Evolutionary conservation across 2,888 invertebrate species (phyloP).

Genomic region (Bimastos eiseni): DNA sequence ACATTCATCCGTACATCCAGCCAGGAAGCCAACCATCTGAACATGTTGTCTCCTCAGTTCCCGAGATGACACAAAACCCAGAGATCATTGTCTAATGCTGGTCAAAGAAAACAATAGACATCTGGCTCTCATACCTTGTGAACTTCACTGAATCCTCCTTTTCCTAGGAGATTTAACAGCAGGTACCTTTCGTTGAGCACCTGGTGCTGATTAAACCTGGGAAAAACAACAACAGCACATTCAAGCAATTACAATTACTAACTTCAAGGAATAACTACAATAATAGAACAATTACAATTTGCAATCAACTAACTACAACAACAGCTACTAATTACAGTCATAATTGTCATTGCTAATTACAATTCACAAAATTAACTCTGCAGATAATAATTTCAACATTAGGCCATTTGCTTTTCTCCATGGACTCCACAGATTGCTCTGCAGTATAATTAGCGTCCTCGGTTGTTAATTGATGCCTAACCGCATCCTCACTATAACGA

Average conservation of each 20-base stretch:
- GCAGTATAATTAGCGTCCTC: no score
- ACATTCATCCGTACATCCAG: not conserved
- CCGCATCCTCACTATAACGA: no score
- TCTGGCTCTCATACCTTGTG: conserved; percentile 49
- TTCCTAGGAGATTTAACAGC: conserved; percentile 93
- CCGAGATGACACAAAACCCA: not conserved
- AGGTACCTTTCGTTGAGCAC: conserved; percentile 95
- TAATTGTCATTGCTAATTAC: not conserved
- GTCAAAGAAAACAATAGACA: not conserved
- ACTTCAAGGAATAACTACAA: no score
- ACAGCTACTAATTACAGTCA: no score
- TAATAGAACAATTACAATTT: no score
- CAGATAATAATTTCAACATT: not conserved
- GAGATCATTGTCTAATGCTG: not conserved
- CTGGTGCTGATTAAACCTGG: conserved; percentile 93
- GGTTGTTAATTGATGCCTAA: no score
- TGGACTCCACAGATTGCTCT: no score
- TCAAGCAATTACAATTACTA: not conserved
- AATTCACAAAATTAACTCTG: not conserved
- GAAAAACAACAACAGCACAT: conserved; percentile 38
- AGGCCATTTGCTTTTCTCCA: no score
- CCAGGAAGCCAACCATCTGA: not conserved
- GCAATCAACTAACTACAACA: no score
- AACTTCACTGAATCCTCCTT: conserved; percentile 69
- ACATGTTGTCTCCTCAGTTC: not conserved